Evolutionary conservation across 2,888 invertebrate genomes (phyloP).

Genomic region (Heterodera filipjevi): DNA sequence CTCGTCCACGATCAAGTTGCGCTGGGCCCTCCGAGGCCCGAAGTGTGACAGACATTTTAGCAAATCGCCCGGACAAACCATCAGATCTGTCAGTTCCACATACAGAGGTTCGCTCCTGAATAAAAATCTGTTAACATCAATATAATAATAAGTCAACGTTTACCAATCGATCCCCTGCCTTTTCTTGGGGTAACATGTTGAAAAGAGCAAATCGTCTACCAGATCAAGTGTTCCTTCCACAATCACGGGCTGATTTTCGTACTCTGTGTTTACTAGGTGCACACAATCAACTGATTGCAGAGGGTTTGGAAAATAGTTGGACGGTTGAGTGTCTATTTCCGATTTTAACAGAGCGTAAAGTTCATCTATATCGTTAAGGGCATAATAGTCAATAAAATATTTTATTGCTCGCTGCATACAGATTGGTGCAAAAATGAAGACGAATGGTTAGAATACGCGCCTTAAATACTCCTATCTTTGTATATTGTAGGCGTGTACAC

Average conservation of each 20-base stretch:
- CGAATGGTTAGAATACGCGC: neutral
- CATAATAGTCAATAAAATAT: neutral
- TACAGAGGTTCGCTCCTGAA: conserved; percentile 3
- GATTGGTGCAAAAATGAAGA: neutral
- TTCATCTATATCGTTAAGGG: neutral
- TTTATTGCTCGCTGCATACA: neutral
- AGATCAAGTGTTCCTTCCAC: too few relatives aligned
- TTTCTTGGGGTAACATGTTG: neutral
- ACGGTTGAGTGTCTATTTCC: too few relatives aligned
- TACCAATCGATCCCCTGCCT: neutral
- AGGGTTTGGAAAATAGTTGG: neutral
- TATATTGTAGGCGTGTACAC: neutral
- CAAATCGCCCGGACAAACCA: neutral
- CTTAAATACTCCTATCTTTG: neutral
- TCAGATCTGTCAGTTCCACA: neutral
- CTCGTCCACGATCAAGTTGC: neutral
- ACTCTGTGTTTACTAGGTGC: neutral
- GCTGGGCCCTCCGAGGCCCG: neutral
- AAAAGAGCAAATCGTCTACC: too few relatives aligned
- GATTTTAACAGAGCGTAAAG: neutral
- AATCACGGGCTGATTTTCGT: neutral
- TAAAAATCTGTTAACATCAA: neutral
- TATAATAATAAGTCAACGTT: neutral
- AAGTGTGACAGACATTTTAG: neutral
- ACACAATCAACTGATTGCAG: neutral